Percentiles rank a stretch among this genome's conserved stretches.
phyloP scores from a whole-genome alignment of 2,113 vertebrate species.

The Pelecanus crispus region DNA sequence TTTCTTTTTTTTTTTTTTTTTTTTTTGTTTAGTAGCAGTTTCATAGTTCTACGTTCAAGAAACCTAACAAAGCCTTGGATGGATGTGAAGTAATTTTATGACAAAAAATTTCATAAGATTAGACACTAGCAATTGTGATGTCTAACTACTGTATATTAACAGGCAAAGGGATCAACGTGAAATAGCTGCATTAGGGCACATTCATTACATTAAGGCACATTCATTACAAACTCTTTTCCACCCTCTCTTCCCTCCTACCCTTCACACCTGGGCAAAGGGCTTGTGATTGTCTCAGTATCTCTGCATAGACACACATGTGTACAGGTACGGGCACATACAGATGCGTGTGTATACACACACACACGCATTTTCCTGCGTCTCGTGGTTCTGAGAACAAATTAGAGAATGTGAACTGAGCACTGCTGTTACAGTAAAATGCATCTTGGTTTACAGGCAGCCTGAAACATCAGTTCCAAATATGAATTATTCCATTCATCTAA shows the following conservation, averaged over 20 bases:
- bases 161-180: neutral
- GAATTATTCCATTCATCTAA: neutral
- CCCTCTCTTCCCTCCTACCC: neutral
- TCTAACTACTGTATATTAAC: neutral
- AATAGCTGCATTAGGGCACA: neutral
- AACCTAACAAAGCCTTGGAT: neutral
- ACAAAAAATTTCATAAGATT: neutral
- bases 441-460: neutral
- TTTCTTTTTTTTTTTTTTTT: accelerated
- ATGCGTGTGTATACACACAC: no score
- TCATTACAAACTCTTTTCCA: neutral
- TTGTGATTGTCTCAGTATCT: neutral
- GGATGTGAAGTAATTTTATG: neutral
- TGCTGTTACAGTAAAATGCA: neutral
- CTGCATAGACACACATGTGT: neutral
- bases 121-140: neutral
- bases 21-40: neutral
- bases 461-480: neutral
- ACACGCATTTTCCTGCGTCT: neutral
- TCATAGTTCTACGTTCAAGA: neutral
- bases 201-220: neutral
- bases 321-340: accelerated
- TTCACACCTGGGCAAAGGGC: neutral
- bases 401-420: neutral
- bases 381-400: neutral